Evolutionary conservation across 2,797 vertebrate species (phyloP).

Genomic region (Danio tinwini): DNA sequence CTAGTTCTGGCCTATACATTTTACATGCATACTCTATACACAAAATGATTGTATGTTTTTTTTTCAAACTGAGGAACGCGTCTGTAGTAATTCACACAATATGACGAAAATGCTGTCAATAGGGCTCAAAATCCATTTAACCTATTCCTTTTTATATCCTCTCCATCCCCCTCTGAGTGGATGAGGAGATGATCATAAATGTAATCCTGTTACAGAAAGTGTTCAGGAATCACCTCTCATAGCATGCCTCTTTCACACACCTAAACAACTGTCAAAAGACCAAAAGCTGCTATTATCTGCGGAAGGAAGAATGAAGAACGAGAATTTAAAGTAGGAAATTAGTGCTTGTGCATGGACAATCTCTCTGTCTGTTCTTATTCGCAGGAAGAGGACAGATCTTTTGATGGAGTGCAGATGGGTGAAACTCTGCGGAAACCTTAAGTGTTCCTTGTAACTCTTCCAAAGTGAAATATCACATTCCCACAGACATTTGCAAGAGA

Average conservation of each 20-base stretch:
- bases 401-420: conserved; percentile 52
- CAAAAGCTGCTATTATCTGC: conserved; percentile 25
- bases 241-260: conserved; percentile 5
- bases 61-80: neutral
- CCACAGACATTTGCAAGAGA: conserved; percentile 32
- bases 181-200: conserved; percentile 41
- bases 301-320: neutral
- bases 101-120: neutral
- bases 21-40: neutral
- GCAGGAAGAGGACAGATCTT: conserved; percentile 16
- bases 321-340: conserved; percentile 27
- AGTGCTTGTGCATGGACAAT: conserved; percentile 6
- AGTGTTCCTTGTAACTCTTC: conserved; percentile 49
- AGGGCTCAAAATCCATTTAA: neutral
- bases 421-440: conserved; percentile 31
- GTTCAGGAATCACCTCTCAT: conserved; percentile 25
- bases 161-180: conserved; percentile 25
- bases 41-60: neutral
- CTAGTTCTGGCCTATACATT: no score
- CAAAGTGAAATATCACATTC: conserved; percentile 25
- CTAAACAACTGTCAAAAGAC: conserved; percentile 11
- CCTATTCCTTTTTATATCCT: conserved; percentile 2
- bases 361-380: conserved; percentile 32
- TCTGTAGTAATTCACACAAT: no score
- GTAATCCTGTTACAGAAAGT: conserved; percentile 51